Base-by-base conservation (phyloP, 1,140 invertebrate species). In the Aphaenogaster floridana region DNA sequence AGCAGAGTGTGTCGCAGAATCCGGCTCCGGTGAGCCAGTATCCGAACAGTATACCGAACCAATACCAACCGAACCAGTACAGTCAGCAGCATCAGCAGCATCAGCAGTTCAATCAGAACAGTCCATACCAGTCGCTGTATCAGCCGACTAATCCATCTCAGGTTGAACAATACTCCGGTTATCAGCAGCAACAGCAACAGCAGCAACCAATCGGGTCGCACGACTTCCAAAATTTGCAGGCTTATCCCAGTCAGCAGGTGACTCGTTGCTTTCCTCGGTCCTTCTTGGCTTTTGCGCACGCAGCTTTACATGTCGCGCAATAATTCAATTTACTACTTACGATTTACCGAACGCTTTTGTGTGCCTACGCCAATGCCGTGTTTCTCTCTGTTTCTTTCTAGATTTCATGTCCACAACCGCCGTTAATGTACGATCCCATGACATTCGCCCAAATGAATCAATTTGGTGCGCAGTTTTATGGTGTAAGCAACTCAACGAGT, bases 171-270 rank as follows among this genome's bases (percentile, higher is more conserved):
- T 95, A 94, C 69, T 84, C 88, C 54, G 93, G 89, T 76, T 94
- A 94, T 69, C 87, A 89, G 66, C 85, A 90, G 45, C 87, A 81
- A 34, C 84, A 94, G 54, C 87, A 88, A 57, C 84, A 88, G 61
- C 87, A 86, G 45, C 85, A 88, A 57, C 76, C 69, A 11, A 61
- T 61, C 28, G 77, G 34, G 13, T 52, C 84, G 7, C 95, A 95
- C 45, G 93, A 93, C 84, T 95, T 92, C 84, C 94, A 89, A 74
- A 94, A 93, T 91, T 93, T 95, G 87, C 93, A 93, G 78, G 88
- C 89, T 86, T 95, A 94, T 83, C 80, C 90, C 36, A 92, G 86
- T 91, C 93, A 94, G 77, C 95, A 95, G 94, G 95, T 95, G 71
- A 92, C 28, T 63, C 34, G 7, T 57, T 28, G 15, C 17, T 17